phyloP scores from a whole-genome alignment of 2,797 vertebrate genomes.

The Vipera latastei region DNA sequence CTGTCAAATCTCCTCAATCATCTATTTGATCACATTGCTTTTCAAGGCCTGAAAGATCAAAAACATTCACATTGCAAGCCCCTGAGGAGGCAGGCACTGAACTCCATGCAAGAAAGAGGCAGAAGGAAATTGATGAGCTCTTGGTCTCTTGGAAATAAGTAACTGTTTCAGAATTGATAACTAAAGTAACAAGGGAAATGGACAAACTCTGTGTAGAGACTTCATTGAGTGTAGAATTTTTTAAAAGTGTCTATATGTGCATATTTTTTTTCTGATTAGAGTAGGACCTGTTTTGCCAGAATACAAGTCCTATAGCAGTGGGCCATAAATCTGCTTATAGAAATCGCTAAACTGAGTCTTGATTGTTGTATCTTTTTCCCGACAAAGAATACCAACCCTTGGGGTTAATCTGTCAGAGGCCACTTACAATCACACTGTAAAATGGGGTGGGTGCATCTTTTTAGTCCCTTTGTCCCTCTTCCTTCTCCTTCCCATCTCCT shows the following conservation, averaged over 20 bases:
- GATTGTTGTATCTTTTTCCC: too few relatives aligned
- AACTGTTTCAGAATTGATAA: slow-evolving; percentile 24
- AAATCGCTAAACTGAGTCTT: too few relatives aligned
- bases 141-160: slow-evolving; percentile 6
- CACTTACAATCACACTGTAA: too few relatives aligned
- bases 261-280: background rate
- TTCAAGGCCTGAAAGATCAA: slow-evolving; percentile 43
- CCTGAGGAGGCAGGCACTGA: slow-evolving; percentile 23
- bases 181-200: slow-evolving; percentile 2
- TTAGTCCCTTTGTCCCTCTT: too few relatives aligned
- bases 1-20: slow-evolving; percentile 45
- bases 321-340: too few relatives aligned
- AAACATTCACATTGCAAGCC: background rate
- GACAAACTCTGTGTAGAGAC: background rate
- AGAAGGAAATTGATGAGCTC: slow-evolving; percentile 6
- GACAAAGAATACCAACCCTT: too few relatives aligned
- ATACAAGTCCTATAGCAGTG: too few relatives aligned
- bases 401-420: too few relatives aligned
- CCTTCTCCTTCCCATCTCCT: too few relatives aligned
- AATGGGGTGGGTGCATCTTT: too few relatives aligned
- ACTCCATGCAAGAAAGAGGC: slow-evolving; percentile 3
- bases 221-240: background rate
- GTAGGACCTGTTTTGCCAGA: too few relatives aligned
- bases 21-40: slow-evolving; percentile 48
- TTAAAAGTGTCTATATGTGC: background rate